phyloP scores from a whole-genome alignment of 2,113 vertebrate genomes.

The Poeciliopsis occidentalis region DNA sequence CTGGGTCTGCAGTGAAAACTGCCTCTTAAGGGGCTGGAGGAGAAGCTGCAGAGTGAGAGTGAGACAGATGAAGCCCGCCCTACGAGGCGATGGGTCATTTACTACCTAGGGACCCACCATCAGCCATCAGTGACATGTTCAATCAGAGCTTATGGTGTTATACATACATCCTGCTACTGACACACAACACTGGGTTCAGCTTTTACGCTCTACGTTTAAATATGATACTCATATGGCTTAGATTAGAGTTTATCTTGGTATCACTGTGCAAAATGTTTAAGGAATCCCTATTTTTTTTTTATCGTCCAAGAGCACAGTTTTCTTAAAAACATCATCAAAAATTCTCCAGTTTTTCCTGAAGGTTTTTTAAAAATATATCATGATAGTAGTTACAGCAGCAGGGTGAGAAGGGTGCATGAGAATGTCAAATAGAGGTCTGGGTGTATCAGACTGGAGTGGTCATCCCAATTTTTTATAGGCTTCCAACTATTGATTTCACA shows the following conservation, averaged over 20 bases:
- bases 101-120: slow-evolving; percentile 71
- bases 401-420: no score
- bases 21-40: slow-evolving; percentile 69
- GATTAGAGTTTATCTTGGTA: no score
- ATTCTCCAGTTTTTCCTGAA: neutral
- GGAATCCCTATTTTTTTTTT: neutral
- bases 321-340: neutral
- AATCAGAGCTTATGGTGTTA: slow-evolving; percentile 70
- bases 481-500: neutral
- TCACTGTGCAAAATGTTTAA: neutral
- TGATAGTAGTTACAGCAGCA: no score
- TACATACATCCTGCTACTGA: slow-evolving; percentile 35
- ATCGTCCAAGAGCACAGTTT: neutral
- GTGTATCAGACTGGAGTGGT: no score
- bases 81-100: slow-evolving; percentile 68
- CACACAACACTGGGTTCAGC: neutral
- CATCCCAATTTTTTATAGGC: no score
- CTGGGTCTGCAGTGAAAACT: slow-evolving; percentile 80
- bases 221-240: neutral
- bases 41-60: slow-evolving; percentile 44
- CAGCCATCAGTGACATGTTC: slow-evolving; percentile 81
- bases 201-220: neutral
- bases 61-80: slow-evolving; percentile 73
- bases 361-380: neutral
- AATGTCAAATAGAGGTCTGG: no score